phyloP scores from a whole-genome alignment of 2,888 invertebrate genomes.

The Andrena chrysosceles region DNA sequence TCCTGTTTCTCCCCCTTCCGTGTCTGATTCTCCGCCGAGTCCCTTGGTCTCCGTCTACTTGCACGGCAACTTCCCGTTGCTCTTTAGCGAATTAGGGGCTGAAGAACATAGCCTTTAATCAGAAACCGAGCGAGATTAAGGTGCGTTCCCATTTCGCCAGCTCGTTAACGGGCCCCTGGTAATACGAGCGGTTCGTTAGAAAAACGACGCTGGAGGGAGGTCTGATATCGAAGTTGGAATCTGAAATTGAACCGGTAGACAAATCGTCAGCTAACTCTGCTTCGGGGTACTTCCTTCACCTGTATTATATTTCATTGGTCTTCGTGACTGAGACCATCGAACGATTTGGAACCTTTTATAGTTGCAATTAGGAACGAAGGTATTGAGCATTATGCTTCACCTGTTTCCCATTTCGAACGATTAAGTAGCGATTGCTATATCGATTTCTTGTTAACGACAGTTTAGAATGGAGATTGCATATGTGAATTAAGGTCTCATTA shows the following conservation, averaged over 20 bases:
- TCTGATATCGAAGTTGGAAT: conserved; percentile 53
- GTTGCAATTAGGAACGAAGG: no score
- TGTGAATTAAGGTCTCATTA: neutral
- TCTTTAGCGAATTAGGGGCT: conserved; percentile 62
- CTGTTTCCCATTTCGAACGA: no score
- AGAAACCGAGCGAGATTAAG: conserved; percentile 64
- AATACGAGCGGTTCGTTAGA: conserved; percentile 59
- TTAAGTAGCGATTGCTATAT: neutral
- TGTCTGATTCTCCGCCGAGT: conserved; percentile 41
- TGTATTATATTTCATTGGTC: conserved; percentile 1
- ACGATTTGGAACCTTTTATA: neutral
- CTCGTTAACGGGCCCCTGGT: conserved; percentile 58
- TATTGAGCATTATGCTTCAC: no score
- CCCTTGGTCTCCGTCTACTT: conserved; percentile 52
- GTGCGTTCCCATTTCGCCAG: conserved; percentile 61
- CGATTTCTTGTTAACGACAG: neutral
- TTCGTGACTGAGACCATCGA: neutral
- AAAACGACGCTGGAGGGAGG: conserved; percentile 41
- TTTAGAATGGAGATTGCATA: neutral
- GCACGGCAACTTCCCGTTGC: conserved; percentile 55
- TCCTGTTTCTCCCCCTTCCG: conserved; percentile 3
- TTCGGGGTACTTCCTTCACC: neutral
- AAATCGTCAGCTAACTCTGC: conserved; percentile 26
- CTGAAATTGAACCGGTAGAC: conserved; percentile 55
- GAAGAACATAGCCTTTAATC: conserved; percentile 64